A percentile compares a stretch with the other conserved stretches of the same genome.
phyloP scores from a whole-genome alignment of 1,140 invertebrate species.

The Acromyrmex echinatior region DNA sequence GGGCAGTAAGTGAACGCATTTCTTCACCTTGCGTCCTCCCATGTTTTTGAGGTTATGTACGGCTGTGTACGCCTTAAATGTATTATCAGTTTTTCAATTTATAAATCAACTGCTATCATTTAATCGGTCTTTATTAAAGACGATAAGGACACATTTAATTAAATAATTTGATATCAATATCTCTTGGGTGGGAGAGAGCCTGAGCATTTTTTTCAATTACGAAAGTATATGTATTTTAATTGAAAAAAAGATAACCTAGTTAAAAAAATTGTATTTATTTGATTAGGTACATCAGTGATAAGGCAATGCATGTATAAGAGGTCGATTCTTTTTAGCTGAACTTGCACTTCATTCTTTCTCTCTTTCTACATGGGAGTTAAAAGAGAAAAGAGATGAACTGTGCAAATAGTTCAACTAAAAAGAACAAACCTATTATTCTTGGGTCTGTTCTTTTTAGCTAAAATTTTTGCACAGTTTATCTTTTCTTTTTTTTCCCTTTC shows the following conservation, averaged over 20 bases:
- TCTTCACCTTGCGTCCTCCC: neutral
- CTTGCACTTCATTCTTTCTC: too few species aligned
- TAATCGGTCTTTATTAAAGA: constrained; percentile 21
- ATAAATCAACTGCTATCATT: neutral
- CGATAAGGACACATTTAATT: constrained; percentile 27
- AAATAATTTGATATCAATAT: constrained; percentile 2
- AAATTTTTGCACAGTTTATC: too few species aligned
- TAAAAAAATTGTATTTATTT: neutral
- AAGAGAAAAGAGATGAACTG: too few species aligned
- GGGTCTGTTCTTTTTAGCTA: too few species aligned
- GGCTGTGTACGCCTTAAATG: neutral
- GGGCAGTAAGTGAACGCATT: constrained; percentile 90
- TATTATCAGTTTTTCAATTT: neutral
- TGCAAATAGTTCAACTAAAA: too few species aligned
- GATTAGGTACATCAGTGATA: neutral
- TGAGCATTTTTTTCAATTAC: constrained; percentile 11
- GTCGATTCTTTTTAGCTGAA: too few species aligned
- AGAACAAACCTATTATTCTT: too few species aligned
- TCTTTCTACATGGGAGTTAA: too few species aligned
- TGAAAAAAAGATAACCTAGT: neutral
- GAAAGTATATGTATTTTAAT: neutral
- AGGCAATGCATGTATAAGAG: too few species aligned
- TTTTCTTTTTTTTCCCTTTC: too few species aligned
- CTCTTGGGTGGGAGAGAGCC: neutral
- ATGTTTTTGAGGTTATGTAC: constrained; percentile 69